phyloP scores from a whole-genome alignment of 2,888 invertebrate genomes.

The Philopedon plagiatum region DNA sequence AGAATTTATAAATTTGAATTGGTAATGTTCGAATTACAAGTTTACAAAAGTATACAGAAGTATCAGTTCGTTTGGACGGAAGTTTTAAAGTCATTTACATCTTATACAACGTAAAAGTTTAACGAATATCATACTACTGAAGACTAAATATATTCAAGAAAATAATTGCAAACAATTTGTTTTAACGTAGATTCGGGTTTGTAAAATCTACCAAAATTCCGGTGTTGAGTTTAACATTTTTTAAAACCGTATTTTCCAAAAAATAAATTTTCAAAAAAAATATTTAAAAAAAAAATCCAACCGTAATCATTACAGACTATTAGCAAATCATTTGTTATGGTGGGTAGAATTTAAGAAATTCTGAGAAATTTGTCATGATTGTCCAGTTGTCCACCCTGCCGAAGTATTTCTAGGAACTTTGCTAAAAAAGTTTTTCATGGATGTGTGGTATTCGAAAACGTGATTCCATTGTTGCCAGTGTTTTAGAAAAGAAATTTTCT shows the following conservation, averaged over 20 bases:
- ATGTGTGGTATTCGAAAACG: not conserved
- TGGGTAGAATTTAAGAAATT: not conserved
- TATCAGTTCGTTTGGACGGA: conserved; percentile 29
- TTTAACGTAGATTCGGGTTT: too few species aligned
- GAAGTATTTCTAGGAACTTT: not conserved
- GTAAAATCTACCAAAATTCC: too few species aligned
- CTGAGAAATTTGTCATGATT: not conserved
- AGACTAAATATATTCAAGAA: not conserved
- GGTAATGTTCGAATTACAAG: conserved; percentile 44
- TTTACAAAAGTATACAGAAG: conserved; percentile 30
- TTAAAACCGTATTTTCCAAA: too few species aligned
- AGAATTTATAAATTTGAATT: conserved; percentile 45
- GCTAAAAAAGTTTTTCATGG: not conserved
- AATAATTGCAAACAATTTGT: too few species aligned
- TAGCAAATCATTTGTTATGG: not conserved
- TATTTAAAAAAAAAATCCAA: too few species aligned
- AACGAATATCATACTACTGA: not conserved
- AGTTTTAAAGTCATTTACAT: conserved; percentile 43
- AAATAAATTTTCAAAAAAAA: too few species aligned
- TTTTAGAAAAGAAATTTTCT: not conserved
- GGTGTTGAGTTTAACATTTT: too few species aligned
- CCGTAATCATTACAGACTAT: too few species aligned
- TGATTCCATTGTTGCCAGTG: not conserved
- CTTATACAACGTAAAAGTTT: conserved; percentile 10
- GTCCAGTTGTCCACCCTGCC: not conserved